Base-by-base conservation (phyloP, 1,140 invertebrate species). In the Bombus confusus region DNA sequence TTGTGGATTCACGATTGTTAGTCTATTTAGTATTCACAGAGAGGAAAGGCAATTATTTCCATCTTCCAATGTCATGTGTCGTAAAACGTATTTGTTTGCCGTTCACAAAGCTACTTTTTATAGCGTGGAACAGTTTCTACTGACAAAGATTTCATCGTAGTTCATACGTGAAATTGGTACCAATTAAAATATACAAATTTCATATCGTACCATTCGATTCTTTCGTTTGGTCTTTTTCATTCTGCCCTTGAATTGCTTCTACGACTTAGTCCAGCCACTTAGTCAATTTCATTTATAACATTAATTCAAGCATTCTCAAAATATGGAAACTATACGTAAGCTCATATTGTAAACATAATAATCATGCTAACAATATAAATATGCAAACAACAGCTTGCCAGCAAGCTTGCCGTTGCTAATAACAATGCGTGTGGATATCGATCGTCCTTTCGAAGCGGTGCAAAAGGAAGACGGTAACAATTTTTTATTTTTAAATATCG, bases 401-500 rank as follows among this genome's bases (percentile, higher is more conserved):
- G 28, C 59, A 62, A 62, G 59, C 59, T n/a, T 59, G 9, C 57
- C 57, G 59, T 62, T 62, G 9, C 59, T 62, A 62, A 62, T 62
- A 62, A 62, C 59, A 62, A 62, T 62, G 59, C 59, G 59, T 62
- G 28, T 5, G 10, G 28, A 62, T 62, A 62, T 62, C 28, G 59
- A 62, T 62, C 59, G 47, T 52, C 47, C 28, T 62, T 12, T 59
- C 57, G 57, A 59, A 59, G 57, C 25, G 57, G 3, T 59, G 57
- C 59, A 62, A 62, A 62, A 62, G 28, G 12, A n/a, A 62, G 59
- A n/a, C 59, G 28, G 10, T 62, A n/a, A 5, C 28, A 62, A 62
- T 62, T 62, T 62, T 62, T 62, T 62, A 62, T 62, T 62, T 62
- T 62, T 62, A 62, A 62, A 62, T 62, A 62, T 62, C 28, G 59